Evolutionary conservation across 2,888 invertebrate species (phyloP).

Genomic region (Drosophila anomelani): DNA sequence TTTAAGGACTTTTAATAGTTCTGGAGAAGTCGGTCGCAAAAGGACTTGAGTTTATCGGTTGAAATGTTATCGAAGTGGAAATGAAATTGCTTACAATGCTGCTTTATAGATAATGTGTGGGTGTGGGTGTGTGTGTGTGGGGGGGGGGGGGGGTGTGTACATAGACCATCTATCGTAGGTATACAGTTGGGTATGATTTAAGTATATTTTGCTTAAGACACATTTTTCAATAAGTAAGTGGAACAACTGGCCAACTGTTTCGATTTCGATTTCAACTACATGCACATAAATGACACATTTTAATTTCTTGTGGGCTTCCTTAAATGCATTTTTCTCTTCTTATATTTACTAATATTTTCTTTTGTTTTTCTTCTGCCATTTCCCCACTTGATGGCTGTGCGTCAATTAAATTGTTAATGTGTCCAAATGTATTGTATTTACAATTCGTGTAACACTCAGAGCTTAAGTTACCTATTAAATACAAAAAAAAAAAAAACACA

Average conservation of each 20-base stretch:
- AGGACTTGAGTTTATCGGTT: background rate
- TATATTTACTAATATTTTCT: conserved; percentile 10
- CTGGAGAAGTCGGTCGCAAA: conserved; percentile 3
- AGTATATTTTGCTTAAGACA: conserved; percentile 67
- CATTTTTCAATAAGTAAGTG: conserved; percentile 75
- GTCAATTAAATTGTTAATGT: conserved; percentile 65
- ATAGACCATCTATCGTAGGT: conserved; percentile 40
- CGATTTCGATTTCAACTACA: conserved; percentile 27
- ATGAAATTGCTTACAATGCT: conserved; percentile 46
- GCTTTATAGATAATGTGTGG: conserved; percentile 18
- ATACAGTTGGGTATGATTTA: conserved; percentile 35
- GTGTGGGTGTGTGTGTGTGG: conserved; percentile 8
- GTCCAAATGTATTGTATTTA: conserved; percentile 67
- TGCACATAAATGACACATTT: conserved; percentile 45
- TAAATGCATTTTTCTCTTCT: conserved; percentile 11
- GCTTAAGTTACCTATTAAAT: conserved; percentile 53
- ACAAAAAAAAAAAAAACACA: conserved; percentile 48
- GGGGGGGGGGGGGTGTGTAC: conserved; percentile 17
- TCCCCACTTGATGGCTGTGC: conserved; percentile 46
- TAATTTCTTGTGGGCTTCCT: conserved; percentile 3
- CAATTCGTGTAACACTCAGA: conserved; percentile 73
- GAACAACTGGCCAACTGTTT: conserved; percentile 52
- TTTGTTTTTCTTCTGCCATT: conserved; percentile 2
- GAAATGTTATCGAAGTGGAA: conserved; percentile 16
- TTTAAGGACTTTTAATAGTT: conserved; percentile 16